These are phyloP conservation scores for Lasaia peninsularis DNA, from an alignment of 1,140 invertebrate genomes.

Conservation along the genomic window DNA sequence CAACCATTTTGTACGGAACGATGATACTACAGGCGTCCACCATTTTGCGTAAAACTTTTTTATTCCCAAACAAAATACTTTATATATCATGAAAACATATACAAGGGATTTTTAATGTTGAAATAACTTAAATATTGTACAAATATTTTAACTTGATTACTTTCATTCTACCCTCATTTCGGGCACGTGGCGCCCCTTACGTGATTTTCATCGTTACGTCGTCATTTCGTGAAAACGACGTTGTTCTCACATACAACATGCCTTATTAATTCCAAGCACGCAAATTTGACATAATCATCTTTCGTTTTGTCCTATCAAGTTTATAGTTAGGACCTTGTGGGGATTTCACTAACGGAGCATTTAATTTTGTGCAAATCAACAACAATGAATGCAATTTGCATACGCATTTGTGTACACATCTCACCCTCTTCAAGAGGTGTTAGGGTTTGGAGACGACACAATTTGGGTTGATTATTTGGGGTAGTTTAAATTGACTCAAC, in stretches of 20 bases:
- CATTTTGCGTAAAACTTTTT: slow-evolving; percentile 44
- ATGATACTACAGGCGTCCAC: slow-evolving; percentile 48
- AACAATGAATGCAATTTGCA: slow-evolving; percentile 30
- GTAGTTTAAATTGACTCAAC: slow-evolving; percentile 65
- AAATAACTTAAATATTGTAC: background rate
- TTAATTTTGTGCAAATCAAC: slow-evolving; percentile 23
- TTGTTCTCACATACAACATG: slow-evolving; percentile 26
- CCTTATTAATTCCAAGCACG: slow-evolving; percentile 32
- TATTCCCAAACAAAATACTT: background rate
- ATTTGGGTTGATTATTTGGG: slow-evolving; percentile 64
- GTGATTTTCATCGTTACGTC: slow-evolving; percentile 17
- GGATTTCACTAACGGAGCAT: slow-evolving; percentile 22
- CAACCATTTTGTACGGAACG: slow-evolving; percentile 62
- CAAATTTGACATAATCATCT: slow-evolving; percentile 30
- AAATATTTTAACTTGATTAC: background rate
- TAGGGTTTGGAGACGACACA: slow-evolving; percentile 54
- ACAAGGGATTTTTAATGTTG: background rate
- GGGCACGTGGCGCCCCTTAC: slow-evolving; percentile 13
- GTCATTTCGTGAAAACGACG: slow-evolving; percentile 23
- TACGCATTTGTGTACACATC: slow-evolving; percentile 32
- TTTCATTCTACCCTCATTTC: slow-evolving; percentile 9
- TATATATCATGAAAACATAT: background rate
- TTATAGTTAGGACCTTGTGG: slow-evolving; percentile 18
- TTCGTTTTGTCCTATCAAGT: slow-evolving; percentile 24
- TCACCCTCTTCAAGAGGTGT: slow-evolving; percentile 49